Evolutionary conservation across 2,113 vertebrate species (phyloP).

Genomic region (Rhabdornis inornatus): DNA sequence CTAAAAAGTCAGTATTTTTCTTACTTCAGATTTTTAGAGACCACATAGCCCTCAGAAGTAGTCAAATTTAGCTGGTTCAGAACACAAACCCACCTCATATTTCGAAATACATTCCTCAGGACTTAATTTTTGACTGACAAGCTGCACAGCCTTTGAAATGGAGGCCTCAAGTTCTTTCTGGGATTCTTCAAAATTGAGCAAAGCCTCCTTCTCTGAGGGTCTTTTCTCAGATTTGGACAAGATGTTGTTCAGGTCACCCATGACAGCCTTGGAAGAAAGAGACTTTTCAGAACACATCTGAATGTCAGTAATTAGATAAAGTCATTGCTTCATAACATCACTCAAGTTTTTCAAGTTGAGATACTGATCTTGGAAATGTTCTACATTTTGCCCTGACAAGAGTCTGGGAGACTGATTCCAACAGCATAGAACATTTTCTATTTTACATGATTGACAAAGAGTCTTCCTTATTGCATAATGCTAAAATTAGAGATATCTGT

Average conservation of each 20-base stretch:
- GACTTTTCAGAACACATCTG: background rate
- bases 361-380: background rate
- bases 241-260: slow-evolving; percentile 1
- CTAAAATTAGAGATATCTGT: background rate
- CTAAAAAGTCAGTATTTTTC: background rate
- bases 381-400: background rate
- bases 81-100: slow-evolving; percentile 67
- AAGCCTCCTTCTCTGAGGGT: slow-evolving; percentile 24
- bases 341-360: background rate
- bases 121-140: slow-evolving; percentile 55
- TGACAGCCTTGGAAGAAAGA: slow-evolving; percentile 48
- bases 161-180: slow-evolving; percentile 65
- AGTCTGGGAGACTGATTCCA: background rate
- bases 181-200: slow-evolving; percentile 60
- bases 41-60: background rate
- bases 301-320: background rate
- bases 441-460: background rate
- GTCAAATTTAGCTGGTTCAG: background rate
- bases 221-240: slow-evolving; percentile 4
- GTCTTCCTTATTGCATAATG: background rate
- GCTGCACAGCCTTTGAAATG: slow-evolving; percentile 54
- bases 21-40: background rate
- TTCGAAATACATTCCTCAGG: slow-evolving; percentile 46
- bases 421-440: background rate
- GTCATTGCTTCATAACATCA: background rate